Evolutionary conservation across 2,113 vertebrate genomes (phyloP).

Genomic region (Heloderma charlesbogerti): DNA sequence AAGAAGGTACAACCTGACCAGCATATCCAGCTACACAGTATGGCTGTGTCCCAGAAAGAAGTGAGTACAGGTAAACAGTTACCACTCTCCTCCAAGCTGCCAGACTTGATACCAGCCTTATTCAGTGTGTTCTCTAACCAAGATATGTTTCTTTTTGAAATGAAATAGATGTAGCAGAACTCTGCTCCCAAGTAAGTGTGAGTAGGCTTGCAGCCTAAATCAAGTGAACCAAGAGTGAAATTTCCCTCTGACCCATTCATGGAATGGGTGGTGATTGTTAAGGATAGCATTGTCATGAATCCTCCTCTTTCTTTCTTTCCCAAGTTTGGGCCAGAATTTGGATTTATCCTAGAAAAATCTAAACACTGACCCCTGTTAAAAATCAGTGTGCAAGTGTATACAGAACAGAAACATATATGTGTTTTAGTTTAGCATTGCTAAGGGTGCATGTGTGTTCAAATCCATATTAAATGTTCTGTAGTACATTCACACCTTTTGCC

Average conservation of each 20-base stretch:
- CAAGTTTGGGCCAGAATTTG: not conserved
- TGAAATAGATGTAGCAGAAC: not conserved
- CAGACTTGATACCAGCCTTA: not conserved
- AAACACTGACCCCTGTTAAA: not conserved
- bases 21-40: not conserved
- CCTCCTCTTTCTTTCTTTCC: not conserved
- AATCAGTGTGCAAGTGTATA: not conserved
- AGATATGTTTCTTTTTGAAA: not conserved
- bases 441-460: not conserved
- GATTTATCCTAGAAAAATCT: not conserved
- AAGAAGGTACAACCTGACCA: not conserved
- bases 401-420: not conserved
- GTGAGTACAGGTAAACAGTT: not conserved
- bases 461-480: not conserved
- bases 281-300: not conserved
- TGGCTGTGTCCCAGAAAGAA: not conserved
- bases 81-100: not conserved
- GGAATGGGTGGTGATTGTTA: not conserved
- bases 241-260: not conserved
- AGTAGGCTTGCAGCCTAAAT: not conserved
- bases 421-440: not conserved
- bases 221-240: not conserved
- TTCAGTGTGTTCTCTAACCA: not conserved
- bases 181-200: not conserved
- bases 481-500: constrained; percentile 2